phyloP scores from a whole-genome alignment of 1,140 invertebrate genomes.

The Ostrea denselamellosa region DNA sequence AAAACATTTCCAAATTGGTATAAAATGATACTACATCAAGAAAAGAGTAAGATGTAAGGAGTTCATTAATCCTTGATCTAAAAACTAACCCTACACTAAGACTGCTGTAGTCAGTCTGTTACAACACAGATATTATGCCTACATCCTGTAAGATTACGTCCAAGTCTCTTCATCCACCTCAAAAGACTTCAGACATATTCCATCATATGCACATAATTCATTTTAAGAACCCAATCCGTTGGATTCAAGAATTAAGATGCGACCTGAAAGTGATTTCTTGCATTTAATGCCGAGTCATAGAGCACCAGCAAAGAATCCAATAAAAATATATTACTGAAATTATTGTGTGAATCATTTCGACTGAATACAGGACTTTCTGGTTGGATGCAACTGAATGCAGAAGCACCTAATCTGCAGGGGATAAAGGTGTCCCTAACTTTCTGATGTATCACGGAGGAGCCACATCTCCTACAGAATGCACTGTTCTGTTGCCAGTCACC shows the following conservation, averaged over 20 bases:
- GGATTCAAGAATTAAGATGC: slow-evolving; percentile 3
- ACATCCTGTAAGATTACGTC: not conserved
- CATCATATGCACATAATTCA: slow-evolving; percentile 14
- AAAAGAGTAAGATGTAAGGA: too few species aligned
- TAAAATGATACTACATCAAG: too few species aligned
- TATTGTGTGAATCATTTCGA: slow-evolving; percentile 22
- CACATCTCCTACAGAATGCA: not conserved
- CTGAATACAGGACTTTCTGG: slow-evolving; percentile 1
- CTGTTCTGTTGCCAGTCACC: not conserved
- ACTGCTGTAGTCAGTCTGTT: not conserved
- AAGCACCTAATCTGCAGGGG: not conserved
- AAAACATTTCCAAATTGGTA: too few species aligned
- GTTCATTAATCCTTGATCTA: too few species aligned
- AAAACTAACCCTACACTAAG: not conserved
- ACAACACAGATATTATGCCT: not conserved
- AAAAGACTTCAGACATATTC: slow-evolving; percentile 7
- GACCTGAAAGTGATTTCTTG: slow-evolving; percentile 21
- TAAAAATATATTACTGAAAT: not conserved
- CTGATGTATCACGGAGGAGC: not conserved
- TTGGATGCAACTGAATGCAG: not conserved
- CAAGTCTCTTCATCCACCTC: not conserved
- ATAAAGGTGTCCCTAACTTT: not conserved
- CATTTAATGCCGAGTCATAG: not conserved
- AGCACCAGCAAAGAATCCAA: not conserved
- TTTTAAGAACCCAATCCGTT: not conserved